A percentile compares a stretch with the other conserved stretches of the same genome.
phyloP scores from a whole-genome alignment of 2,113 vertebrate genomes.

The Ornithorhynchus anatinus region DNA sequence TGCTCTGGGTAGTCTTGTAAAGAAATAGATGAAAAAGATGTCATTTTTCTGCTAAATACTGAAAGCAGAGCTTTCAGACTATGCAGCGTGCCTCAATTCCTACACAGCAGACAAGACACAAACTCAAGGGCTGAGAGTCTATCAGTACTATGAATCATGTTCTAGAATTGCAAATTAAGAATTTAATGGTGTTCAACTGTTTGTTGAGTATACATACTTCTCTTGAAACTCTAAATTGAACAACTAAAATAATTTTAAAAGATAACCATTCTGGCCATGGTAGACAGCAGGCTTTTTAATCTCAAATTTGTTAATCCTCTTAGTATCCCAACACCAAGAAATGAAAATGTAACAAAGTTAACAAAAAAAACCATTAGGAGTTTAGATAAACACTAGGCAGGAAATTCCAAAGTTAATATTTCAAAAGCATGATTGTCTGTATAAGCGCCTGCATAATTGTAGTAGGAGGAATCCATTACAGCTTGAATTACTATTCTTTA shows the following conservation, averaged over 20 bases:
- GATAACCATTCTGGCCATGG: neutral
- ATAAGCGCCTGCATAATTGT: neutral
- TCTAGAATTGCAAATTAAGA: too few species aligned
- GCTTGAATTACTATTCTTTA: neutral
- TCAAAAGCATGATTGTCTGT: neutral
- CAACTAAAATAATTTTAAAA: neutral
- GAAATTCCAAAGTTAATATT: constrained; percentile 4
- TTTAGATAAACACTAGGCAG: constrained; percentile 17
- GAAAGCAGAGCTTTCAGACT: too few species aligned
- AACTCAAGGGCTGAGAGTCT: too few species aligned
- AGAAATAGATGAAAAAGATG: too few species aligned
- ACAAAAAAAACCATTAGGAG: constrained; percentile 9
- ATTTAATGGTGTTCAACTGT: neutral
- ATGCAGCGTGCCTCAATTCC: too few species aligned
- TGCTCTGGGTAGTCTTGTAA: too few species aligned
- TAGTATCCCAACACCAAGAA: neutral
- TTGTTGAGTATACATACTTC: neutral
- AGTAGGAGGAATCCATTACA: neutral
- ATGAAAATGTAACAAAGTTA: neutral
- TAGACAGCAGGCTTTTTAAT: neutral
- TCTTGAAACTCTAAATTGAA: neutral
- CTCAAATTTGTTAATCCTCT: neutral
- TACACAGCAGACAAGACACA: too few species aligned
- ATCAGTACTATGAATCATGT: too few species aligned
- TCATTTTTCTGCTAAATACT: too few species aligned